A percentile compares a stretch with the other conserved stretches of the same genome.
Conservation (phyloP, 1,140 invertebrate species). For the Triops cancriformis region DNA sequence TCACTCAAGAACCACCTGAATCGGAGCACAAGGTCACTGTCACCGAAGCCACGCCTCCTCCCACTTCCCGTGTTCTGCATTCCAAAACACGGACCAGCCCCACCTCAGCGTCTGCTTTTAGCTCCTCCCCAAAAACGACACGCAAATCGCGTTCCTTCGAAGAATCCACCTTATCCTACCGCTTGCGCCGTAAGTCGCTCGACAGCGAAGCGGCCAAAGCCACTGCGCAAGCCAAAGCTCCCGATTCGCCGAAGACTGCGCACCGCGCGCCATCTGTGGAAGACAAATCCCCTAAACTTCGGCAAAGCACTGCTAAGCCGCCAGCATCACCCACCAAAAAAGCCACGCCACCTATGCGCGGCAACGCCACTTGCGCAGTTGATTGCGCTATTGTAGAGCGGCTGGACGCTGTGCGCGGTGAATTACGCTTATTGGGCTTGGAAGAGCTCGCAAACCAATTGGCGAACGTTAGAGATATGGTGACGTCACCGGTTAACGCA, state of each 20-base stretch:
- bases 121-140: background rate
- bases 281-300: background rate
- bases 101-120: background rate
- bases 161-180: constrained; percentile 33
- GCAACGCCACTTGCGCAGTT: background rate
- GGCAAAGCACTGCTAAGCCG: background rate
- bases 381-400: background rate
- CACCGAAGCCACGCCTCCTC: constrained; percentile 43
- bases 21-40: constrained; percentile 64
- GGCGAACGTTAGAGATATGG: background rate
- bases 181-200: constrained; percentile 56
- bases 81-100: background rate
- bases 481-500: background rate
- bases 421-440: background rate
- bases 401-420: background rate
- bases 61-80: background rate
- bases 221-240: constrained; percentile 33
- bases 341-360: constrained; percentile 14
- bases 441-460: background rate
- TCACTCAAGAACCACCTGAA: constrained; percentile 44
- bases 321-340: background rate
- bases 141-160: constrained; percentile 33
- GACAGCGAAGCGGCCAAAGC: constrained; percentile 65
- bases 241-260: background rate
- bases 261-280: background rate